Conservation (phyloP, 2,113 vertebrate species). For the Trichechus manatus region DNA sequence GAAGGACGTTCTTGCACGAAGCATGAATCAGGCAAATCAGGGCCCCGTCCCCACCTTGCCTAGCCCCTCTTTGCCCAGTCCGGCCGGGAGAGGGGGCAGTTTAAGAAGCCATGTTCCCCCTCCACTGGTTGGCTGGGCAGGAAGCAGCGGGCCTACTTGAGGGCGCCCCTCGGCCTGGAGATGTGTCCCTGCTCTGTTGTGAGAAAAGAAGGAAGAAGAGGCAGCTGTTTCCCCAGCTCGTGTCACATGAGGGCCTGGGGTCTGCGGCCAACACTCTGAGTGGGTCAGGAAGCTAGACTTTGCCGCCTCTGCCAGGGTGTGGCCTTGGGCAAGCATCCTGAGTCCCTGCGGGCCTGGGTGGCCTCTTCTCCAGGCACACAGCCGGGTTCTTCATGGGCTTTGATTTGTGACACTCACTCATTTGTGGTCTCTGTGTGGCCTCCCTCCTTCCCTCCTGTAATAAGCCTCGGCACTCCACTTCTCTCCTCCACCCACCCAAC, state of each 20-base stretch:
- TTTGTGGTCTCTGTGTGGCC: no score
- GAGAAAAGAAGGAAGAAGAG: not conserved
- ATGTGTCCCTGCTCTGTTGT: not conserved
- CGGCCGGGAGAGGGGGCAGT: no score
- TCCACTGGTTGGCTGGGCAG: not conserved
- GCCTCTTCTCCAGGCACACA: no score
- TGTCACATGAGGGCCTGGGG: not conserved
- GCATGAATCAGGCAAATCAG: not conserved
- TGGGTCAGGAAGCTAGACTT: not conserved
- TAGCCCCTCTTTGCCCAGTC: no score
- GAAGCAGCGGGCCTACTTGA: not conserved
- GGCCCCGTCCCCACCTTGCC: no score
- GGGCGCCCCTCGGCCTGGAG: not conserved
- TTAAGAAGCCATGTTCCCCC: not conserved
- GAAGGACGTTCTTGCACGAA: not conserved
- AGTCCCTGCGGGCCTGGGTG: not conserved
- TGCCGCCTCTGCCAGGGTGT: fast-evolving
- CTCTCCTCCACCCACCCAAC: not conserved
- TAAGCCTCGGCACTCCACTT: not conserved
- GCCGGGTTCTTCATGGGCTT: not conserved
- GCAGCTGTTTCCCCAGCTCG: not conserved
- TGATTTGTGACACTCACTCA: not conserved
- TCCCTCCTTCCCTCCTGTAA: no score
- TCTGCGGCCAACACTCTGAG: not conserved
- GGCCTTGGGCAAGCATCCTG: not conserved